Evolutionary conservation across 2,797 vertebrate genomes (phyloP).

Genomic region (Chaunax sp.): DNA sequence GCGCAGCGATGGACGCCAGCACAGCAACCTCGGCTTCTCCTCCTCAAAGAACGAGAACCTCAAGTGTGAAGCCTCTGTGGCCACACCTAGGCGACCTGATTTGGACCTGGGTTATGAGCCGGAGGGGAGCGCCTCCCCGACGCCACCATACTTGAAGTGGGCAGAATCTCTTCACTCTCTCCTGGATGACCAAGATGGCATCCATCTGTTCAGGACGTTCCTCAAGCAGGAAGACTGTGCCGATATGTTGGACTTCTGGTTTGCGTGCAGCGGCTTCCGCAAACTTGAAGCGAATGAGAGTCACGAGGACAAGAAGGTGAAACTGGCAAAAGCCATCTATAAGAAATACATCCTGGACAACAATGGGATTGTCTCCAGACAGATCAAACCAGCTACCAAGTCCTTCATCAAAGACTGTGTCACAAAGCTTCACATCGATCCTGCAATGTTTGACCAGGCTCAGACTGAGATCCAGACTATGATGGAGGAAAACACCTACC

Average conservation of each 20-base stretch:
- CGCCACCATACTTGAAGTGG: slow-evolving; percentile 98
- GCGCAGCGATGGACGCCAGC: slow-evolving; percentile 85
- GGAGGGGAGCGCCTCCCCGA: slow-evolving; percentile 96
- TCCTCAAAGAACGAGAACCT: slow-evolving; percentile 85
- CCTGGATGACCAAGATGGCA: slow-evolving; percentile 97
- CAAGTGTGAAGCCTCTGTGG: slow-evolving; percentile 90
- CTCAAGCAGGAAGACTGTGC: slow-evolving; percentile 94
- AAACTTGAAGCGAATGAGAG: slow-evolving; percentile 89
- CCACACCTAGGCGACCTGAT: slow-evolving; percentile 93
- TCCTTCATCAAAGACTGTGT: slow-evolving; percentile 98
- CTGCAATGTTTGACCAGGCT: slow-evolving; percentile 98
- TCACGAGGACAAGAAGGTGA: slow-evolving; percentile 94
- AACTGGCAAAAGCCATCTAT: slow-evolving; percentile 96
- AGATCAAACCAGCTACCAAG: slow-evolving; percentile 96
- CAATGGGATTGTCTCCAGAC: slow-evolving; percentile 93
- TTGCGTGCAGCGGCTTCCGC: slow-evolving; percentile 96
- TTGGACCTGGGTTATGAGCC: slow-evolving; percentile 98
- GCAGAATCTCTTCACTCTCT: slow-evolving; percentile 96
- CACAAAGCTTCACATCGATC: slow-evolving; percentile 92
- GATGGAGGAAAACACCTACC: slow-evolving; percentile 98
- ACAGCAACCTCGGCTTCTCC: slow-evolving; percentile 84
- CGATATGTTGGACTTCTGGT: slow-evolving; percentile 98
- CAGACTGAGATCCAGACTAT: slow-evolving; percentile 96
- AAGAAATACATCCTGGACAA: slow-evolving; percentile 96
- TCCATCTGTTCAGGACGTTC: slow-evolving; percentile 94